Conservation (phyloP, 2,888 invertebrate genomes). For the Torymus auratus region DNA sequence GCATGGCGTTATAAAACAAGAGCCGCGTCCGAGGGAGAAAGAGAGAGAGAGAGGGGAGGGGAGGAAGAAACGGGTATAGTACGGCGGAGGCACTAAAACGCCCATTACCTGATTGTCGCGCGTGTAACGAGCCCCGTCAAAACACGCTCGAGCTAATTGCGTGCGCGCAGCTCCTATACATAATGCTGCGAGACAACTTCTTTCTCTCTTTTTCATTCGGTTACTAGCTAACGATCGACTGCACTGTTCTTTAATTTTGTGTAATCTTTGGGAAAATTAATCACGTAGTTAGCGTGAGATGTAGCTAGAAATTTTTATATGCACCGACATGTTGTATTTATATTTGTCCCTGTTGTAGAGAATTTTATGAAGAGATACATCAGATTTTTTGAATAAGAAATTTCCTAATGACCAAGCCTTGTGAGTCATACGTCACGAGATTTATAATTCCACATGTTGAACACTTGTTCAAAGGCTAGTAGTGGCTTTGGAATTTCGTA, state of each 20-base stretch:
- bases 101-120: constrained; percentile 49
- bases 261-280: too few species aligned
- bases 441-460: constrained; percentile 45
- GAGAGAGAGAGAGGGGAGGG: constrained; percentile 7
- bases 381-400: too few species aligned
- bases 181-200: neutral
- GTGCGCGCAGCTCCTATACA: neutral
- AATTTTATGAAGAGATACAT: too few species aligned
- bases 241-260: too few species aligned
- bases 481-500: constrained; percentile 33
- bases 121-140: constrained; percentile 51
- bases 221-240: too few species aligned
- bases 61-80: neutral
- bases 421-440: constrained; percentile 23
- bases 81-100: constrained; percentile 21
- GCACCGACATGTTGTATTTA: too few species aligned
- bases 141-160: constrained; percentile 49
- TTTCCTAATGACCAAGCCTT: neutral
- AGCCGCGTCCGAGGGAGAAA: neutral
- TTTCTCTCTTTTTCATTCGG: constrained; percentile 3
- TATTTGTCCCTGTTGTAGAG: too few species aligned
- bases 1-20: constrained; percentile 20
- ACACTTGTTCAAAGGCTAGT: constrained; percentile 39
- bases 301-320: too few species aligned
- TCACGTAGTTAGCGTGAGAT: too few species aligned